A percentile compares a stretch with the other conserved stretches of the same genome.
Conservation (phyloP, 92 coral and sea anemone species). For the Porites divaricata region DNA sequence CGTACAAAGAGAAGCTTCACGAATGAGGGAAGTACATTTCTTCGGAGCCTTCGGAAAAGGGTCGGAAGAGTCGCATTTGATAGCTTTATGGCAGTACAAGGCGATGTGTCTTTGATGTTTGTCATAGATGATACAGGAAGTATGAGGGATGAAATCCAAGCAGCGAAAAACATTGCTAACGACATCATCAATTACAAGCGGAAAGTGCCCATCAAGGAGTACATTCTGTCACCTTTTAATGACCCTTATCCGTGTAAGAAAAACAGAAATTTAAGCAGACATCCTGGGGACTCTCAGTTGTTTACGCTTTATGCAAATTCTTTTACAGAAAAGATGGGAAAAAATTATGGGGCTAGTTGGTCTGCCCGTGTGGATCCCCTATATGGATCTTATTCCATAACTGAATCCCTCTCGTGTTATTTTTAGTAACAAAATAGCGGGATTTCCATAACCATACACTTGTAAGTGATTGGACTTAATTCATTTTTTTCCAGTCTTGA, state of each 20-base stretch:
- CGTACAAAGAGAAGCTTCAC: constrained; percentile 66
- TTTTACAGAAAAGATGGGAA: too few relatives aligned
- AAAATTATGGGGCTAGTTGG: too few relatives aligned
- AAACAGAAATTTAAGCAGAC: too few relatives aligned
- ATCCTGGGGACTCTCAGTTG: neutral
- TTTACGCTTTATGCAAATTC: too few relatives aligned
- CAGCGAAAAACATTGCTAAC: constrained; percentile 80
- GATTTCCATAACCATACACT: too few relatives aligned
- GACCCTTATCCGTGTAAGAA: constrained; percentile 68
- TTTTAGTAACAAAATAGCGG: too few relatives aligned
- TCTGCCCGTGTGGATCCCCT: too few relatives aligned
- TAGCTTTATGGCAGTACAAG: constrained; percentile 89
- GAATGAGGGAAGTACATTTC: constrained; percentile 33
- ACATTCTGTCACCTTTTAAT: constrained; percentile 87
- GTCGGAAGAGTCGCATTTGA: constrained; percentile 50
- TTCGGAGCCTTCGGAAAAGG: neutral
- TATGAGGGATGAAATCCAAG: constrained; percentile 78
- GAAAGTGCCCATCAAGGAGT: constrained; percentile 67
- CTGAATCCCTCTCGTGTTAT: too few relatives aligned
- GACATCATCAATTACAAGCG: constrained; percentile 80
- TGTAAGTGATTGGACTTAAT: too few relatives aligned
- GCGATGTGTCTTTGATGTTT: constrained; percentile 93
- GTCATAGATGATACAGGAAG: constrained; percentile 95
- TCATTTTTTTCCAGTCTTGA: too few relatives aligned
- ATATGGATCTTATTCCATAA: too few relatives aligned